Evolutionary conservation across 2,888 invertebrate species (phyloP).

Genomic region (Poecilus cupreus): DNA sequence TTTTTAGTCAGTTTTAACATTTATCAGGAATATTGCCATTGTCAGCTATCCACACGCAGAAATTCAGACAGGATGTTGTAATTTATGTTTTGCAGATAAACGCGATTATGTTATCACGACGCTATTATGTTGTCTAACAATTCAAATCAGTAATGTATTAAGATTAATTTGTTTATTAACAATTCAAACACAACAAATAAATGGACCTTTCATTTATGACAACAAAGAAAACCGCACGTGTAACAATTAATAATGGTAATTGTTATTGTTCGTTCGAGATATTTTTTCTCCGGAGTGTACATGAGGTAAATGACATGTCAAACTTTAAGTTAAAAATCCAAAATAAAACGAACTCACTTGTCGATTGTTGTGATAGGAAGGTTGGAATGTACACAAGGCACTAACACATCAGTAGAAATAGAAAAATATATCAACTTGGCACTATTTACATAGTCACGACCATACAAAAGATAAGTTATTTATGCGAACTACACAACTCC

Average conservation of each 20-base stretch:
- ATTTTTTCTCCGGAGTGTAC: constrained; percentile 54
- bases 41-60: constrained; percentile 12
- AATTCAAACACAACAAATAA: not conserved
- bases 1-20: not conserved
- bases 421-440: constrained; percentile 47
- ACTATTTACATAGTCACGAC: constrained; percentile 49
- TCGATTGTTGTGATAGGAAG: constrained; percentile 15
- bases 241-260: constrained; percentile 32
- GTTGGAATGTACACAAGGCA: constrained; percentile 47
- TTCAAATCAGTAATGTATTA: constrained; percentile 10
- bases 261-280: constrained; percentile 50
- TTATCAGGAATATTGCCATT: constrained; percentile 30
- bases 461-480: constrained; percentile 56
- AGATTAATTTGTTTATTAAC: not conserved
- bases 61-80: constrained; percentile 37
- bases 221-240: constrained; percentile 49
- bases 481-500: constrained; percentile 54
- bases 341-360: constrained; percentile 55
- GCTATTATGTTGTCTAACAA: constrained; percentile 7
- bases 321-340: constrained; percentile 58
- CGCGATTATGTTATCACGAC: constrained; percentile 19
- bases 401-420: constrained; percentile 42
- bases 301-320: constrained; percentile 59
- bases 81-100: constrained; percentile 42
- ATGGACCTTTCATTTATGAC: constrained; percentile 11